Evolutionary conservation across 1,140 invertebrate genomes (phyloP), one percentile per base, ranked within the genome.

Genomic region (Eriocheir sinensis): DNA sequence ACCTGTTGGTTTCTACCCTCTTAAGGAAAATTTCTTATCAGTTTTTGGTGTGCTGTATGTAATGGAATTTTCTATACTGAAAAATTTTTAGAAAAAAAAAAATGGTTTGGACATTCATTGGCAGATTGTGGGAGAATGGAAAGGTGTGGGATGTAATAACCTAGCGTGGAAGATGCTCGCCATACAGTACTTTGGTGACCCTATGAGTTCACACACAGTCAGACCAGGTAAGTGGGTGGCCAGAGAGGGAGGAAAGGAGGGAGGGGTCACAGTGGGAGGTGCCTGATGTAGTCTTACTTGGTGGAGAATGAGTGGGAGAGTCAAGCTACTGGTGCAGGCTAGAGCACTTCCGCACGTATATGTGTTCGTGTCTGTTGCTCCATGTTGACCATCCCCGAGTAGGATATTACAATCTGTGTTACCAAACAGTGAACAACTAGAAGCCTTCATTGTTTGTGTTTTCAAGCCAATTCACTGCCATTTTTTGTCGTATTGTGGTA

Each of bases 381-480:
- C 89, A 94, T 91, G 89, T 88, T 91, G 89, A 91, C 93, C 93
- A 90, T 91, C 93, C 93, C 89, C 81, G 93, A 94, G 93, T 94
- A 94, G 93, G 93, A 94, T 94, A 93, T 86, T 93, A 89, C 92
- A 91, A 94, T 94, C 93, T 94, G 93, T 94, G 93, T 94, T 94
- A 94, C 93, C 93, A 94, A 93, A 95, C 94, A 95, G 91, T 95
- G 94, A 89, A 92, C 86, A 79, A 92, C 44, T 95, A 88, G 60
- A 95, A 93, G 91, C 91, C 94, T 95, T 92, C 94, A 95, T 92
- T 95, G 94, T 95, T 95, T 95, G 94, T 88, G 89, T 91, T 92
- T 95, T 95, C 86, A 95, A 95, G 94, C 94, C 94, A 92, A 95
- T 95, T 95, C 94, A 95, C 94, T 95, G 94, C 94, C 94, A 95